Percentiles rank a stretch among this genome's conserved stretches.
Evolutionary conservation across 2,797 vertebrate genomes (phyloP).

Genomic region (Trachops cirrhosus): DNA sequence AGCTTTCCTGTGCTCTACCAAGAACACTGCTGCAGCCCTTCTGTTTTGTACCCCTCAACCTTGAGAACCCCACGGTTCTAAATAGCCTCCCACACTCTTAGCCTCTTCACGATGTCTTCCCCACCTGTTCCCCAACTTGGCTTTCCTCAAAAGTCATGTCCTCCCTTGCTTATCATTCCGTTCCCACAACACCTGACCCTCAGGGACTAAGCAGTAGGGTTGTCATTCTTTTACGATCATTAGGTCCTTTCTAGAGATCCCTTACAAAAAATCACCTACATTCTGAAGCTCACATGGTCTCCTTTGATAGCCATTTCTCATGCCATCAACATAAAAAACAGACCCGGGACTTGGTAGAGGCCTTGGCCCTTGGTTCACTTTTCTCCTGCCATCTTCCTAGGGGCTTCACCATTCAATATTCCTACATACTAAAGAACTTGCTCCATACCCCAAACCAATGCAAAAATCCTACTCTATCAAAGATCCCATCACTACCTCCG

Average conservation of each 20-base stretch:
- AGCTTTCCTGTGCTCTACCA: background rate
- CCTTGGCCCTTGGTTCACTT: background rate
- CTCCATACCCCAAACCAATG: background rate
- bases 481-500: background rate
- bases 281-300: background rate
- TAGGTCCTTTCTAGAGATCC: background rate
- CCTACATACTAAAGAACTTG: background rate
- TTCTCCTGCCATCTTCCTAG: background rate
- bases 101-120: background rate
- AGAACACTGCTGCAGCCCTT: background rate
- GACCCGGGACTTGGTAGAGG: background rate
- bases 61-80: background rate
- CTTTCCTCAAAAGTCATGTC: background rate
- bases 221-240: background rate
- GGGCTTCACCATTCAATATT: background rate
- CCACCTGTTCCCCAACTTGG: background rate
- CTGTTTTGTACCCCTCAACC: background rate
- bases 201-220: background rate
- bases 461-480: background rate
- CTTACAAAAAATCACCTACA: background rate
- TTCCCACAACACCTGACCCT: background rate
- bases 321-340: background rate
- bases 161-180: background rate
- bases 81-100: background rate
- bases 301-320: background rate